A percentile compares a stretch with the other conserved stretches of the same genome.
These are phyloP conservation scores for Phania funesta DNA, from an alignment of 2,888 invertebrate genomes.

Conservation along the genomic window DNA sequence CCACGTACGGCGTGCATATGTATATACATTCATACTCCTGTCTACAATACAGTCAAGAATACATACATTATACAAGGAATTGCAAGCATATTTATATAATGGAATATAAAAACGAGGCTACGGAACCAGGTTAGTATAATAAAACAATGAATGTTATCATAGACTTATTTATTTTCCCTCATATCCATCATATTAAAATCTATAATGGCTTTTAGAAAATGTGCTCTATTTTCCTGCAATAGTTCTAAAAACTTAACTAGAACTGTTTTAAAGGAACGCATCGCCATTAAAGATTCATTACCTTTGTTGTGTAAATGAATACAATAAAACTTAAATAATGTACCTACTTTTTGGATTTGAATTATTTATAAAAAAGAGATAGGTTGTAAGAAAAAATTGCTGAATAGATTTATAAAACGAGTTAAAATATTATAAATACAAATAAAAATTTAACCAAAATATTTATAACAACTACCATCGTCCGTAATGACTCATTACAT, in stretches of 20 bases:
- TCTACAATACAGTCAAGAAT: neutral
- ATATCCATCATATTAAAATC: neutral
- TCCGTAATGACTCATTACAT: no score
- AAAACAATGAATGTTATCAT: constrained; percentile 36
- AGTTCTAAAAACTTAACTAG: neutral
- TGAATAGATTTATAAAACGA: no score
- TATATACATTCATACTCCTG: no score
- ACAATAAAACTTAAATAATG: no score
- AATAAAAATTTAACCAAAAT: no score
- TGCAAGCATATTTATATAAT: neutral
- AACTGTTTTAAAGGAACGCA: neutral
- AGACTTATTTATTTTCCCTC: neutral
- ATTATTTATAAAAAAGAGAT: no score
- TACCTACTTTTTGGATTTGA: no score
- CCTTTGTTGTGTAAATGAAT: no score
- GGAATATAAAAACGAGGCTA: constrained; percentile 52
- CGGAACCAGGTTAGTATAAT: constrained; percentile 55
- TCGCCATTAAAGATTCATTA: neutral
- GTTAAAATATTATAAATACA: no score
- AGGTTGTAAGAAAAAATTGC: no score
- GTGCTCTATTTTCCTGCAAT: neutral
- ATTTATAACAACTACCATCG: no score
- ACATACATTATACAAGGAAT: neutral
- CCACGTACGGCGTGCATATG: no score
- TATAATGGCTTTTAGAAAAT: neutral